Conservation (phyloP, 2,113 vertebrate species). For the Pygoscelis adeliae region DNA sequence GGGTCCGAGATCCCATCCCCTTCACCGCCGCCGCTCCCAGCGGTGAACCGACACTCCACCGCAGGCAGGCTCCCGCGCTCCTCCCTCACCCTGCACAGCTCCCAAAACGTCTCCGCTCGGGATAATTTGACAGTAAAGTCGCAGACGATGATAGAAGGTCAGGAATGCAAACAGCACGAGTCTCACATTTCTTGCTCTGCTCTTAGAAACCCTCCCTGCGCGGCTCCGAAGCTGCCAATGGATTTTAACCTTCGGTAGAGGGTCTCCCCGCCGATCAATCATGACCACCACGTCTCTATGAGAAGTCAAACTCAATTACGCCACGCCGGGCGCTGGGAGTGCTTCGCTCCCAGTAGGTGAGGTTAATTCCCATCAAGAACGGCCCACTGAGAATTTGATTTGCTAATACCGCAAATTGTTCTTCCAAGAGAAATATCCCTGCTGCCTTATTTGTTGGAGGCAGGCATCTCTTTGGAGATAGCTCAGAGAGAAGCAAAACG, state of each 20-base stretch:
- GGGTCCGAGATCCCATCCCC: neutral
- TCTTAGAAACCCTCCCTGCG: accelerated
- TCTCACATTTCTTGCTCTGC: neutral
- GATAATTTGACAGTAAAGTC: neutral
- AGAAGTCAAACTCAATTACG: neutral
- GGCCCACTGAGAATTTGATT: constrained; percentile 14
- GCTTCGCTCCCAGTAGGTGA: neutral
- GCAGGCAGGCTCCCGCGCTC: neutral
- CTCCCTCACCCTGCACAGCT: accelerated
- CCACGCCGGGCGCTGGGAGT: accelerated
- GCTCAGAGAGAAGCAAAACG: neutral
- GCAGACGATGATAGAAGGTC: neutral
- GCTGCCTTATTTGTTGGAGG: neutral
- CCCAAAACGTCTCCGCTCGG: accelerated
- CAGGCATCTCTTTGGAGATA: neutral
- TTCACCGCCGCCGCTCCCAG: neutral
- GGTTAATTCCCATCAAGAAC: constrained; percentile 46
- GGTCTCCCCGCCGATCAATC: neutral
- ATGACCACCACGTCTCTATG: neutral
- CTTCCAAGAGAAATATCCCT: neutral
- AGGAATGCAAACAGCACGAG: accelerated
- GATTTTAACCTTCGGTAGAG: neutral
- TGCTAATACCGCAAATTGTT: constrained; percentile 7
- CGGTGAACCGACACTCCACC: accelerated
- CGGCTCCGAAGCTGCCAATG: neutral